Evolutionary conservation across 2,113 vertebrate species (phyloP).

Genomic region (Collichthys lucidus): DNA sequence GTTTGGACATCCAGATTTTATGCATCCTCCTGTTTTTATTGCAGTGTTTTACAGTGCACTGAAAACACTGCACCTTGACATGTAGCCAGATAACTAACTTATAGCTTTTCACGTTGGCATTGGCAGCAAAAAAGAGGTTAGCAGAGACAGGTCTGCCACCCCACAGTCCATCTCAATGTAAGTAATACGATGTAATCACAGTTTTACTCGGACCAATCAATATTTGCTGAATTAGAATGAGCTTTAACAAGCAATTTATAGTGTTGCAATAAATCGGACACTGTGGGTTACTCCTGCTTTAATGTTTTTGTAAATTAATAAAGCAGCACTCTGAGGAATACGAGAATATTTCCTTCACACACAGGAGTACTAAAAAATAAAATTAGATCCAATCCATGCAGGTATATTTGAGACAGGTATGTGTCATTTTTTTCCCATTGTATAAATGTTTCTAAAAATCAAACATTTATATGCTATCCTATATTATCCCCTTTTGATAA

Average conservation of each 20-base stretch:
- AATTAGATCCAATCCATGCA: neutral
- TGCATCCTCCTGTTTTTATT: slow-evolving; percentile 8
- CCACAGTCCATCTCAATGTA: slow-evolving; percentile 12
- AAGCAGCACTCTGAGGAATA: slow-evolving; percentile 5
- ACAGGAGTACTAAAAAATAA: neutral
- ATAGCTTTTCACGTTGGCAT: neutral
- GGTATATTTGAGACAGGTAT: too few relatives aligned
- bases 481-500: too few relatives aligned
- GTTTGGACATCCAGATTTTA: neutral
- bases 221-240: slow-evolving; percentile 50
- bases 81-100: neutral
- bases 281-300: slow-evolving; percentile 13
- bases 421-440: too few relatives aligned
- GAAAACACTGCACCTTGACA: neutral
- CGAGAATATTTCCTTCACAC: neutral
- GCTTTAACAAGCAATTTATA: slow-evolving; percentile 51
- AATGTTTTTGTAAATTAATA: slow-evolving; percentile 31
- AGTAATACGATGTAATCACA: slow-evolving; percentile 46
- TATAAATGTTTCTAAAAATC: too few relatives aligned
- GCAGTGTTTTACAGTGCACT: slow-evolving; percentile 10
- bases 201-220: slow-evolving; percentile 46
- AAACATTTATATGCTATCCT: too few relatives aligned
- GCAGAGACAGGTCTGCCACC: neutral
- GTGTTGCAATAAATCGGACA: slow-evolving; percentile 29
- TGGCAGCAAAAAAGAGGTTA: neutral